phyloP scores from a whole-genome alignment of 2,113 vertebrate genomes.

The Piprites chloris region DNA sequence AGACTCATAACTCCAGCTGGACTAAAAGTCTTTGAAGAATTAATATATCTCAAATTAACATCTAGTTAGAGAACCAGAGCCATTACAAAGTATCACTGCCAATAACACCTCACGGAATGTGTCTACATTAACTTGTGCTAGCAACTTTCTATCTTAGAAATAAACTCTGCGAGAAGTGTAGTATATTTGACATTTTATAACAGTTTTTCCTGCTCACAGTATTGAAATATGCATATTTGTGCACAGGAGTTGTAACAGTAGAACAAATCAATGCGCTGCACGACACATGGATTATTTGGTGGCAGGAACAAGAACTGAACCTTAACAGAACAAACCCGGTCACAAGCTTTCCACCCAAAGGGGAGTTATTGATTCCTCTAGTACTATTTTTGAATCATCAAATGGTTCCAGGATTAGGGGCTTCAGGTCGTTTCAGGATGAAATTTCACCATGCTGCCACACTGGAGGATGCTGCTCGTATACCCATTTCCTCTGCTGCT shows the following conservation, averaged over 20 bases:
- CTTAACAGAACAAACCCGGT: not conserved
- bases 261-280: constrained; percentile 1
- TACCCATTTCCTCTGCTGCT: not conserved
- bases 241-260: not conserved
- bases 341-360: not conserved
- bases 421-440: constrained; percentile 18
- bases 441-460: constrained; percentile 24
- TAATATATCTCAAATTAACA: constrained; percentile 14
- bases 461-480: not conserved
- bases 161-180: not conserved
- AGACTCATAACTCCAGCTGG: constrained; percentile 28
- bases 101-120: not conserved
- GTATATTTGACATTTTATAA: not conserved
- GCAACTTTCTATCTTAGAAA: not conserved
- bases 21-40: constrained; percentile 20
- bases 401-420: not conserved
- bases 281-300: not conserved
- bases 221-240: not conserved
- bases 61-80: not conserved
- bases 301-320: not conserved
- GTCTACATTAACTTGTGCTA: not conserved
- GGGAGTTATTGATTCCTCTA: constrained; percentile 20
- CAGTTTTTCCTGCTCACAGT: not conserved
- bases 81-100: constrained; percentile 7
- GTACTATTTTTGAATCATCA: constrained; percentile 27